phyloP scores from a whole-genome alignment of 2,888 invertebrate species.

The Baccha elongata region DNA sequence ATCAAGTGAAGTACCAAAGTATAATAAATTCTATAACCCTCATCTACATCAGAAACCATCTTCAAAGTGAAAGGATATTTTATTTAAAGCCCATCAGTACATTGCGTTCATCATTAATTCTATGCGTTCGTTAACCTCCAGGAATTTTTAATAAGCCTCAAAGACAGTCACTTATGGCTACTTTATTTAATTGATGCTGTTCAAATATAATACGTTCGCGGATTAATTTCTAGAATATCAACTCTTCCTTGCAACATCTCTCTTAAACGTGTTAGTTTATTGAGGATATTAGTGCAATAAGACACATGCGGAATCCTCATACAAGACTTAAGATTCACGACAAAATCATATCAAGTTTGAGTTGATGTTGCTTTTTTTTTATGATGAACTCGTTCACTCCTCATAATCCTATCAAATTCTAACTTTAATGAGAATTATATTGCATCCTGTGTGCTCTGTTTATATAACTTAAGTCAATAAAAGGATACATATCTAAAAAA shows the following conservation, averaged over 20 bases:
- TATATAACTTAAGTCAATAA: slow-evolving; percentile 45
- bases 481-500: slow-evolving; percentile 1
- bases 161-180: slow-evolving; percentile 20
- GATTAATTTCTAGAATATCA: slow-evolving; percentile 7
- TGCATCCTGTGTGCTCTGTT: slow-evolving; percentile 41
- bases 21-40: no score
- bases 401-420: slow-evolving; percentile 56
- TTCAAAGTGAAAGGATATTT: neutral
- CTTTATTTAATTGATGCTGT: slow-evolving; percentile 33
- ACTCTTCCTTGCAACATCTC: neutral
- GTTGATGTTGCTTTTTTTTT: slow-evolving; percentile 35
- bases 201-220: neutral
- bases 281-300: slow-evolving; percentile 59
- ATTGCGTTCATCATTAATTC: slow-evolving; percentile 4
- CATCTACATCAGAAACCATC: neutral
- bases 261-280: slow-evolving; percentile 40
- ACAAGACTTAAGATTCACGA: slow-evolving; percentile 7
- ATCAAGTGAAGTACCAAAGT: no score
- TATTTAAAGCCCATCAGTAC: neutral
- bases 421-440: slow-evolving; percentile 63
- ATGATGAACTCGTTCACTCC: slow-evolving; percentile 36
- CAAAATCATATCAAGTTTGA: slow-evolving; percentile 1
- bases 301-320: slow-evolving; percentile 23
- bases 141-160: slow-evolving; percentile 5
- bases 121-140: slow-evolving; percentile 10